These are phyloP conservation scores for Falcaria lacertinaria DNA, from an alignment of 2,888 invertebrate species.

Conservation along the genomic window DNA sequence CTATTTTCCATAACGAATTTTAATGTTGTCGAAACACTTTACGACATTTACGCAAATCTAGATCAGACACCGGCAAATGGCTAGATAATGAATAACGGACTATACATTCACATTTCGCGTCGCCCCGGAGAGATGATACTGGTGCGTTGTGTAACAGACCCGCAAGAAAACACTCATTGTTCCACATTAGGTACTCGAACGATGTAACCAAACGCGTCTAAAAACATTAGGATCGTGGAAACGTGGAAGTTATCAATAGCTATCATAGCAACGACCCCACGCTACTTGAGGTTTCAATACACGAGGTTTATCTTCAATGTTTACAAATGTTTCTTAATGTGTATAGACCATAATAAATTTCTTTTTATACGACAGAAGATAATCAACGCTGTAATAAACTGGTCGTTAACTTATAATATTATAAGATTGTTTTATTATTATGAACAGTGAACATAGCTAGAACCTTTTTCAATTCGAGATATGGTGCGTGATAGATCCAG, in stretches of 20 bases:
- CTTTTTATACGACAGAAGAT: too few relatives aligned
- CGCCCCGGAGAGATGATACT: slow-evolving; percentile 25
- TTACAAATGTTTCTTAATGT: background rate
- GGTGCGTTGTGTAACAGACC: slow-evolving; percentile 41
- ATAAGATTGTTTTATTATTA: too few relatives aligned
- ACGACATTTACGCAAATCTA: slow-evolving; percentile 15
- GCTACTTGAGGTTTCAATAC: background rate
- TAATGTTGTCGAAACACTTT: slow-evolving; percentile 18
- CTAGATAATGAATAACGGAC: slow-evolving; percentile 21
- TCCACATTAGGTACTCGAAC: slow-evolving; percentile 46
- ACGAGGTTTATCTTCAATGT: background rate
- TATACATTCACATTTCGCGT: slow-evolving; percentile 18
- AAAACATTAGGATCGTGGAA: slow-evolving; percentile 52
- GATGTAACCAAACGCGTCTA: slow-evolving; percentile 42
- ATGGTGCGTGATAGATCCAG: too few relatives aligned
- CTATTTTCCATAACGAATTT: slow-evolving; percentile 18
- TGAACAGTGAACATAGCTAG: too few relatives aligned
- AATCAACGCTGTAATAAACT: too few relatives aligned
- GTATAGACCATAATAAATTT: too few relatives aligned
- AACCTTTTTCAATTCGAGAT: too few relatives aligned
- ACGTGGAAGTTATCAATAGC: slow-evolving; percentile 44
- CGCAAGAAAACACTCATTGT: slow-evolving; percentile 54
- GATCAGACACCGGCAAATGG: slow-evolving; percentile 18
- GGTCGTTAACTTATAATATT: too few relatives aligned
- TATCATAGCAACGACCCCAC: slow-evolving; percentile 15